Evolutionary conservation across 2,797 vertebrate genomes (phyloP), one percentile per base, ranked within the genome.

Genomic region (Acrocephalus scirpaceus): DNA sequence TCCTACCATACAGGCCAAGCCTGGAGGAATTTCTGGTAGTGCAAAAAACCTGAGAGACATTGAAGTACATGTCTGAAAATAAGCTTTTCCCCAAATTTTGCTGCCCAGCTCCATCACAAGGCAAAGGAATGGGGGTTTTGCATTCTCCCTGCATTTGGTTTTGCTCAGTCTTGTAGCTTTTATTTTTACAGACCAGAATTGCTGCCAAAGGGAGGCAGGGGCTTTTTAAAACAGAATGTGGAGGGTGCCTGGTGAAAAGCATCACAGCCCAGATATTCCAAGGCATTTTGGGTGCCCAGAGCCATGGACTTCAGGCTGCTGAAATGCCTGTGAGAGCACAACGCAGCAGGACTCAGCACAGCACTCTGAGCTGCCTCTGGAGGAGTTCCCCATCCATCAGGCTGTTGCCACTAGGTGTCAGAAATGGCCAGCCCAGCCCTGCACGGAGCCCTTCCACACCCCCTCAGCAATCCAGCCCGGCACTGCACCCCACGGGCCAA

Each of bases 321-420:
- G 27, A 87, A 82, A 38, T 11, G 5, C 30, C 15, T 45, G 5
- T 19, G 53, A 64, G 48, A 67, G 13, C 45, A n/a, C 7, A 38
- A 1, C 26, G 29, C 29, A 74, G 67, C 25, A 50, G 42, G 42
- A 36, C 30, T 42, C 36, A 16, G 50, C 26, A 9, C 10, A 22
- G 42, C 11, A 7, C 50, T 56, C n/a, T 9, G 36, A 27, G 45
- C 84, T 67, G 71, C 0, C 36, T 58, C 40, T 2, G n/a, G 20
- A 70, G 36, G 12, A 67, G 48, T 6, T 77, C 7, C 45, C 22
- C 7, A 6, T 40, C 74, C 79, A 34, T 18, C 74, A 23, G 23
- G 29, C 34, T 90, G 25, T 15, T 58, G 79, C 95, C 95, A 95
- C 93, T 93, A 97, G 93, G 91, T 92, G 95, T 97, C 94, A 96